Base-by-base conservation (phyloP, 2,113 vertebrate species). In the Sciurus niger region DNA sequence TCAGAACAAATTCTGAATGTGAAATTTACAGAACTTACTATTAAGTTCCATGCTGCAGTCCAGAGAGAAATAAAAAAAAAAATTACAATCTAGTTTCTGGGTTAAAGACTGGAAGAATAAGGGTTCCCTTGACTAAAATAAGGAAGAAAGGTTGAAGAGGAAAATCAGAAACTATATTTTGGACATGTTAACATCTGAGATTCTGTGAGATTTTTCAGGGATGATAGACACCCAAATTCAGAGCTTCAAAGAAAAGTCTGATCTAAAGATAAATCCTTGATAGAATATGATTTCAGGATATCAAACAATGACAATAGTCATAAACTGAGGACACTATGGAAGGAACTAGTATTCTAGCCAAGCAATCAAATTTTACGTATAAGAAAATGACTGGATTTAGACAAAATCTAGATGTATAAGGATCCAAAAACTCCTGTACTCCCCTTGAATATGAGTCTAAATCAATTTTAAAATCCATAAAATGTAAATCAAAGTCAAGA, bases 231-330 rank as follows among this genome's bases (percentile, higher is more conserved):
- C 76, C 78, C 73, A 93, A 91, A 70, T 84, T 11, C 63, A 48
- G 51, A 83, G 22, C 40, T 87, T 93, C 85, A 97, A 96, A 91
- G 72, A 40, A 90, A 96, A 46, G 37, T 77, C 78, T 92, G n/a
- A 93, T 77, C n/a, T 76, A 93, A 25, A 94, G 78, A 80, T 65
- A 93, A 96, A 16, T 2, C 28, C 24, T 77, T 17, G 60, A 93
- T 4, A 88, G 16, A 17, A 55, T 82, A 76, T 89, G 20, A 94
- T 72, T 94, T 84, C 70, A 93, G 34, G 25, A 10, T 93, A 70
- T 67, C 82, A 94, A 94, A 60, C 12, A 63, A 63, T 83, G 28
- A n/a, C 84, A 93, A 77, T 58, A 89, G 89, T 88, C 28, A 89
- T 89, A 94, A 93, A 84, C 67, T 87, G 43, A 86, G 55, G 30